Evolutionary conservation across 2,797 vertebrate species (phyloP), one percentile per base, ranked within the genome.

Genomic region (Cygnus olor): DNA sequence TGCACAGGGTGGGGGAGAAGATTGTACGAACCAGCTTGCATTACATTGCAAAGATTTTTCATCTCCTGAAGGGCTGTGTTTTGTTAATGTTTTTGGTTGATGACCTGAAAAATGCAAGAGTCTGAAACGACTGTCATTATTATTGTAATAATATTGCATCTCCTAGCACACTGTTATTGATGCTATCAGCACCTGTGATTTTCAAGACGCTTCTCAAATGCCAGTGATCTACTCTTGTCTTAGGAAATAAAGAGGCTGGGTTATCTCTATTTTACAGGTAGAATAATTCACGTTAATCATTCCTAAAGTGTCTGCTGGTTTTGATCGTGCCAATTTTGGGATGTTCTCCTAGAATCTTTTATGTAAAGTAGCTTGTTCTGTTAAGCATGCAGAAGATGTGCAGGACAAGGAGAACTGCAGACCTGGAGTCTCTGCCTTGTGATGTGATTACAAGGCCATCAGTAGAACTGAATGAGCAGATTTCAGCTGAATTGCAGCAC

Each of bases 41-140:
- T 77, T 84, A 74, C 42, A 6, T 82, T 42, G 64, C 79, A 80
- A 77, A 91, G 79, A 88, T 86, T 94, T 93, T 85, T 92, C 85
- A 44, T 85, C 73, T 95, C 30, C 85, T 83, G 72, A 94, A 89
- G 88, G 86, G 81, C 53, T 85, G 28, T 76, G 40, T 85, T 95
- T 93, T 91, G 73, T 90, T 93, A 79, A 83, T 95, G 91, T 64
- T 92, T 92, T 94, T 93, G 77, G 80, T 94, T 92, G 91, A 92
- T 96, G 92, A 92, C 82, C 89, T 95, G 95, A 94, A 88, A 94
- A 92, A 91, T 76, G 73, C 73, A 90, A 83, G 63, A 92, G 63
- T 91, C 82, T 12, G 15, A 91, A 96, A 88, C 8, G 20, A 89
- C 47, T 71, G 65, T 64, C 73, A 63, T 90, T 91, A 88, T 92